Evolutionary conservation across 2,888 invertebrate genomes (phyloP), one percentile per base, ranked within the genome.

Genomic region (Urechis unicinctus): DNA sequence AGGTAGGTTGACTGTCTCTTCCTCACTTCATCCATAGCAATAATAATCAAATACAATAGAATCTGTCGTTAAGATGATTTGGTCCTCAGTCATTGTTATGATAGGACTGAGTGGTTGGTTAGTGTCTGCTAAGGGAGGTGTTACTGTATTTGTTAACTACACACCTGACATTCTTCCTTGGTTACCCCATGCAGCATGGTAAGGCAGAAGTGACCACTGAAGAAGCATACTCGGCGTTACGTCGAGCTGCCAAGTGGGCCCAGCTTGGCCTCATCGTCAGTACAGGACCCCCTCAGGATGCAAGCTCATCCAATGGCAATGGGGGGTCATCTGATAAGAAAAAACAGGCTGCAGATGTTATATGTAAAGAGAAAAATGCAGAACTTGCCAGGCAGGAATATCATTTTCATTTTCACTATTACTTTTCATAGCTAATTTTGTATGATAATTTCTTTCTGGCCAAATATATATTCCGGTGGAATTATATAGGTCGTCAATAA

Each of bases 221-320:
- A 52, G 77, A 78, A 57, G 73, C 75, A 1, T 62, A 71, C 46
- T 62, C 67, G 31, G 76, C 77, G 5, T 65, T 75, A 25, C 66
- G 72, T 29, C 68, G 70, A 54, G 78, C 77, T 9, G 71, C 73
- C 46, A 75, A 76, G 61, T 75, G 76, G 73, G 75, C 77, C 28
- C 75, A 77, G 67, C 69, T 71, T 61, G 78, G 78, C 0, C 65
- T 76, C 25, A 70, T 77, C 3, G 72, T 77, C 5, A 77, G 77
- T 24, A 72, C 76, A 17, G 72, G 72, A 2, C 71, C 75, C 2
- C 74, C 75, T 2, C 63, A 68, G 13, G 73, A 75, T n/a, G 62
- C 58, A 3, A 58, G 60, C 2, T 59, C 60, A 5, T 47, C 65
- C 3, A 21, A 17, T 17, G 52, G 65, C 5, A 43, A 43, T 41